Base-by-base conservation (phyloP, 2,888 invertebrate genomes). In the Ephialtes manifestator region DNA sequence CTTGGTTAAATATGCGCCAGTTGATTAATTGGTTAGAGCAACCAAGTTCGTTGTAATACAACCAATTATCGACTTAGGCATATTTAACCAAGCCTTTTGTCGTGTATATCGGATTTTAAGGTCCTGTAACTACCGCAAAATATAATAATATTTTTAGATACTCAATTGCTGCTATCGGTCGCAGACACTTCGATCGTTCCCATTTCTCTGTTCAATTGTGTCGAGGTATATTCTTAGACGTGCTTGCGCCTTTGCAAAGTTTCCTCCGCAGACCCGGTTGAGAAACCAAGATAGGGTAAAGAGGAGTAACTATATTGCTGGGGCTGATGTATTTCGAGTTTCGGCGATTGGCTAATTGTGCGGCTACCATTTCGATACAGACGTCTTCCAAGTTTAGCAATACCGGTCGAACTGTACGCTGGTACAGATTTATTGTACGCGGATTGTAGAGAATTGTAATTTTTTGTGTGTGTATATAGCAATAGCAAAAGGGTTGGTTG, bases 211-310 rank as follows among this genome's bases (percentile, higher is more conserved):
- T n/a, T n/a, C n/a, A n/a, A n/a, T n/a, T n/a, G n/a, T n/a, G n/a
- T n/a, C 81, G 77, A 74, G 77, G 67, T 77, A 81, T 81, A 84
- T 84, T 84, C 77, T 77, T 81, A 77, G 72, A 77, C 51, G 81
- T 63, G 55, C 58, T 55, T 18, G 67, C 48, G 18, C 28, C 71
- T 46, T 65, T 28, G 53, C n/a, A 53, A 46, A 55, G 71, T 58
- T 77, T 67, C 68, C 68, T 67, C 31, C 24, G 24, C 24, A 24
- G 24, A 24, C 2, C 24, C 72, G 80, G 63, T 58, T 35, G 20
- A 31, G 77, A n/a, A 60, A 60, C 39, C 43, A 15, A 43, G 74
- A 74, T 58, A 28, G 48, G 65, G 39, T 18, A n/a, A 43, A 63
- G 35, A 18, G 60, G 60, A 15, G n/a, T 8, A n/a, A 4, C 24